These are phyloP conservation scores for Epicauta chinensis DNA, from an alignment of 1,140 invertebrate species.

Conservation along the genomic window DNA sequence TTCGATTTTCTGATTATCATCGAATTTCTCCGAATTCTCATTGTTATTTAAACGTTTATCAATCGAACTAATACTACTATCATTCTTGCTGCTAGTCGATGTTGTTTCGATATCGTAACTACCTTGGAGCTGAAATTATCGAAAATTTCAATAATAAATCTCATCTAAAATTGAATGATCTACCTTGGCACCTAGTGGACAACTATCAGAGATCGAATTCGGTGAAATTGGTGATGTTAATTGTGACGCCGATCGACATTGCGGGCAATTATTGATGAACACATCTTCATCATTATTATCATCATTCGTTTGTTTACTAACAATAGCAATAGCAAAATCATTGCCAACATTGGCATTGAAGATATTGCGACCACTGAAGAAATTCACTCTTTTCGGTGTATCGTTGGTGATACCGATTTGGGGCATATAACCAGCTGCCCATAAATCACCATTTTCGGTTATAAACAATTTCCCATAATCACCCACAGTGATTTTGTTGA, in stretches of 20 bases:
- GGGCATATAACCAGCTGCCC: constrained; percentile 65
- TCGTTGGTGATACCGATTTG: constrained; percentile 57
- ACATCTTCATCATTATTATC: constrained; percentile 57
- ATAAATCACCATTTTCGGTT: constrained; percentile 62
- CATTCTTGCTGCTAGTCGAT: constrained; percentile 47
- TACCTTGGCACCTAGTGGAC: constrained; percentile 42
- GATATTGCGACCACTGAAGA: constrained; percentile 60
- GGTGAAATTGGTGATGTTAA: constrained; percentile 48
- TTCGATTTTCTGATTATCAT: constrained; percentile 41
- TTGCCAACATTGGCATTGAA: constrained; percentile 57
- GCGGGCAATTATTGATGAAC: constrained; percentile 57
- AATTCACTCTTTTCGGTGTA: constrained; percentile 58
- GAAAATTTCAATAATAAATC: neutral
- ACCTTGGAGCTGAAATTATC: constrained; percentile 14
- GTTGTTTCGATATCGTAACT: constrained; percentile 48
- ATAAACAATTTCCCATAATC: constrained; percentile 58
- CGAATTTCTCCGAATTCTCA: constrained; percentile 23
- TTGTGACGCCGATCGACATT: constrained; percentile 51
- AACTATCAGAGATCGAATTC: constrained; percentile 44
- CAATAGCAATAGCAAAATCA: constrained; percentile 61
- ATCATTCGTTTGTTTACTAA: constrained; percentile 54
- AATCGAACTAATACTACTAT: constrained; percentile 33
- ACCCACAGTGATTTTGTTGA: constrained; percentile 54
- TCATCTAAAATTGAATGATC: neutral
- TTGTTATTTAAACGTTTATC: constrained; percentile 30